Evolutionary conservation across 2,888 invertebrate species (phyloP), one percentile per base, ranked within the genome.

Genomic region (Campoletis raptor): DNA sequence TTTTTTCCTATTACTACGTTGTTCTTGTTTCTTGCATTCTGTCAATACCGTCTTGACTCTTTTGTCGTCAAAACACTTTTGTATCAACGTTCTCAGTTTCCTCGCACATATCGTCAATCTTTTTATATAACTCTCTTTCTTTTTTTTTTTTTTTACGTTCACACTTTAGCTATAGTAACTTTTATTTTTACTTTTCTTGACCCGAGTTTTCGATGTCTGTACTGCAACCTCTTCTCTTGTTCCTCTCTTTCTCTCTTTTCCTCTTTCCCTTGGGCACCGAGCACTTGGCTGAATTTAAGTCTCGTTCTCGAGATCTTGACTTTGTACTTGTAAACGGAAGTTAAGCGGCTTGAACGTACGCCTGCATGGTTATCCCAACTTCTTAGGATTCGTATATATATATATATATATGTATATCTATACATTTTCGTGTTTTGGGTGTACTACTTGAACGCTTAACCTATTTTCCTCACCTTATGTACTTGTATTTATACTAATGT

Each of bases 241-340:
- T 36, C 24, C 77, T 42, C 42, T 12, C 21, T 40, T 36, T 21
- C 6, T 15, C 37, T 12, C 37, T 15, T n/a, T 42, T 21, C 21
- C 15, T 37, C 40, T 67, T 8, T 40, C 37, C 40, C 78, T 42
- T 52, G 77, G 9, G 37, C 24, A 30, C 12, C 52, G 21, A 83
- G 72, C 61, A 78, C 78, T 81, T 42, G 42, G 81, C 73, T 83
- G 87, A 88, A 83, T 83, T 67, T 77, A 72, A 83, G 72, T 74
- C 83, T 73, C 69, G 70, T 77, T 73, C 73, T 78, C 77, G 61
- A 78, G 83, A 83, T 83, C 78, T 86, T 86, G 86, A 86, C 86
- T 86, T 78, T 81, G 86, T 86, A 84, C 81, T 83, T 84, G 87
- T 87, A 86, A 89, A 88, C 83, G 88, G 87, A 89, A 88, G 86